Evolutionary conservation across 2,888 invertebrate genomes (phyloP), one percentile per base, ranked within the genome.

Genomic region (Agapostemon virescens): DNA sequence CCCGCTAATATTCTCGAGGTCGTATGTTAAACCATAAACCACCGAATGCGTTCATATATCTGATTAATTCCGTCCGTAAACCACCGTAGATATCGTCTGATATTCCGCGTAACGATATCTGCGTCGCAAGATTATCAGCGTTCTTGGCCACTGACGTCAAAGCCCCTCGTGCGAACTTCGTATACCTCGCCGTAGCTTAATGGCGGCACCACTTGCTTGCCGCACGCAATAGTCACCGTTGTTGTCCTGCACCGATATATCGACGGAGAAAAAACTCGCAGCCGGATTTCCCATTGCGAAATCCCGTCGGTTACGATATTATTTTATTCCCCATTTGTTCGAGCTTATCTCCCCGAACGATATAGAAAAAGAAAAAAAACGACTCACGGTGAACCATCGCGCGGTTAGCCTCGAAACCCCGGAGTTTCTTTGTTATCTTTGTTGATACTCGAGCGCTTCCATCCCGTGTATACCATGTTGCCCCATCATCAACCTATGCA

Each of bases 71-170:
- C 33, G 58, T n/a, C 66, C 67, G 69, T 61, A 66, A 75, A 81
- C 72, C 77, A 66, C 75, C 66, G 52, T 69, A 73, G 67, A 81
- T 70, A 77, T 73, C 67, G 49, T 63, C 67, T 67, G 70, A 71
- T 72, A 73, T 81, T 79, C 75, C 85, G 71, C 85, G 79, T 69
- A 70, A 69, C 69, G 52, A 78, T 79, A 83, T 81, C 77, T 85
- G 79, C 85, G 85, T 77, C 74, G 81, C 71, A 76, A 70, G 69
- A 82, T 86, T 81, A 81, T 85, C 85, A 85, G 81, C 81, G 84
- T 82, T 82, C 79, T 74, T 79, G 40, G 63, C 26, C 68, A 77
- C 76, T 86, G 82, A 87, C 84, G 85, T 87, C 82, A 84, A 73
- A 20, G 69, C 73, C 79, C 63, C 73, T 81, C 58, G 74, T 77